phyloP scores from a whole-genome alignment of 2,888 invertebrate genomes.

The Rhamnusium bicolor region DNA sequence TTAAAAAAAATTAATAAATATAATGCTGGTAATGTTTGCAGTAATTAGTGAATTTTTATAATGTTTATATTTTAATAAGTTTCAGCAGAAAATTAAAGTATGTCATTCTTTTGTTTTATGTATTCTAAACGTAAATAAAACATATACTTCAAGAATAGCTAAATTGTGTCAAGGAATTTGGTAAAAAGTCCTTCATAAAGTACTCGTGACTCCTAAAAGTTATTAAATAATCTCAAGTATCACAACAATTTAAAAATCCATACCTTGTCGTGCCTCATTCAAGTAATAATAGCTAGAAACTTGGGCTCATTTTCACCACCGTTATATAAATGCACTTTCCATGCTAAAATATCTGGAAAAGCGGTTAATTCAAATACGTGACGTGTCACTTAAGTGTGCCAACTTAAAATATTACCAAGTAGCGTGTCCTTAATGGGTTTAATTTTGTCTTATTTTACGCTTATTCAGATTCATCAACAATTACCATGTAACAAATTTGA shows the following conservation, averaged over 20 bases:
- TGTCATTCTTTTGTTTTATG: too few relatives aligned
- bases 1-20: too few relatives aligned
- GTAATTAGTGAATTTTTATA: too few relatives aligned
- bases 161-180: neutral
- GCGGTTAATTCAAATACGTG: neutral
- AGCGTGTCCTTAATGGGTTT: conserved; percentile 18
- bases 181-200: neutral
- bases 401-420: conserved; percentile 11
- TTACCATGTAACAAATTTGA: neutral
- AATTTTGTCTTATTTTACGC: conserved; percentile 2
- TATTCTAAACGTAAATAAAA: neutral
- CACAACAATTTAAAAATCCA: conserved; percentile 8
- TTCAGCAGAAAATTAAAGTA: too few relatives aligned
- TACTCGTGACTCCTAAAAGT: neutral
- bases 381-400: neutral
- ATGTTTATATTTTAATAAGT: too few relatives aligned
- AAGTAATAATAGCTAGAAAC: conserved; percentile 2
- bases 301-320: conserved; percentile 1
- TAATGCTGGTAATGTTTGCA: too few relatives aligned
- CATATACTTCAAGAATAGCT: neutral
- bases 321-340: neutral
- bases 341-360: conserved; percentile 2
- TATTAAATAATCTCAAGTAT: neutral
- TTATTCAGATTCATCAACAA: neutral
- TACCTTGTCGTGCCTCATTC: neutral